Conservation (phyloP, 2,113 vertebrate species). For the Anguilla japonica region DNA sequence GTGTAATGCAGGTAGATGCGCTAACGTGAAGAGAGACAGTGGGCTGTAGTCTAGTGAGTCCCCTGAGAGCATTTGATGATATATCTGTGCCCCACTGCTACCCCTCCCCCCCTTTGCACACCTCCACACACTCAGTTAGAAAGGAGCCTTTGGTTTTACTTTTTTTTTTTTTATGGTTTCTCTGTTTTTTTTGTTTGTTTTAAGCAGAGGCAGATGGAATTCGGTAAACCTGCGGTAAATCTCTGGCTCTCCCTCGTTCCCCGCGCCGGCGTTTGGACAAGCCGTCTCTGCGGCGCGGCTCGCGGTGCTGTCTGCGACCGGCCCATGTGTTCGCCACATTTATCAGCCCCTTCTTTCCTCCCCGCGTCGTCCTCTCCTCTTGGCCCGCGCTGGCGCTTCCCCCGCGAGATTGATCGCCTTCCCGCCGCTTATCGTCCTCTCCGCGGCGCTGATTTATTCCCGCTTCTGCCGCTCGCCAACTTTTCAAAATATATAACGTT, state of each 20-base stretch:
- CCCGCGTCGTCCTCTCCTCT: not conserved
- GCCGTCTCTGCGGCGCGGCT: not conserved
- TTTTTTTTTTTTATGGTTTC: not conserved
- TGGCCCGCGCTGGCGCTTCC: not conserved
- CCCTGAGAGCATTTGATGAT: not conserved
- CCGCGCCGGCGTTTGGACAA: not conserved
- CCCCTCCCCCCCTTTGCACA: too few species aligned
- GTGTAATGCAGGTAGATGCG: not conserved
- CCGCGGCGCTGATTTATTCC: slow-evolving; percentile 24
- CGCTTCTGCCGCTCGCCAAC: slow-evolving; percentile 1
- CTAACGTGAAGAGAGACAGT: not conserved
- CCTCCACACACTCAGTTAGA: too few species aligned
- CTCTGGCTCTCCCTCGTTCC: not conserved
- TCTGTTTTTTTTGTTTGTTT: not conserved
- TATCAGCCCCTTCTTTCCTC: not conserved
- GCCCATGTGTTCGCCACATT: slow-evolving; percentile 14
- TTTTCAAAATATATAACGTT: not conserved
- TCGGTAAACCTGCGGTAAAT: not conserved
- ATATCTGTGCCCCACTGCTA: not conserved
- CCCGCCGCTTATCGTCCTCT: not conserved
- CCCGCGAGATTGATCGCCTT: not conserved
- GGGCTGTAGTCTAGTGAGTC: not conserved
- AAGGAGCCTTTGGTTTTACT: not conserved
- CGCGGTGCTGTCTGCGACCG: not conserved
- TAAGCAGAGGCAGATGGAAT: not conserved